These are phyloP conservation scores for Eupristina koningsbergeri DNA, from an alignment of 1,140 invertebrate genomes.

Conservation along the genomic window DNA sequence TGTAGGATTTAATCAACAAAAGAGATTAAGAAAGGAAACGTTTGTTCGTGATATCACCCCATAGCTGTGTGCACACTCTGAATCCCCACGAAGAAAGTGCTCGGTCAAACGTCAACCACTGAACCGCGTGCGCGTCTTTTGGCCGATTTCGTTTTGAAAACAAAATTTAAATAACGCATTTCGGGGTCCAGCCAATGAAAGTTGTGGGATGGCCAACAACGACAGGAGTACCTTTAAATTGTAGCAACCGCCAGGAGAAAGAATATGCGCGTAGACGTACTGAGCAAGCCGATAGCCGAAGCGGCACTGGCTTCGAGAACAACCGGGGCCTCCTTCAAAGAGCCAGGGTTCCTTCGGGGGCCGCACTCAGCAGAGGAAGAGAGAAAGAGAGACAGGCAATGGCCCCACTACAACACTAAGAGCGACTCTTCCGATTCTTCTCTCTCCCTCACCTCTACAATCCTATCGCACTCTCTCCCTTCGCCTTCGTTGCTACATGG, in stretches of 20 bases:
- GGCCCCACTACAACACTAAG: conserved; percentile 27
- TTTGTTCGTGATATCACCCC: neutral
- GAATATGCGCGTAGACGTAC: conserved; percentile 30
- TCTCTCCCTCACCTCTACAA: too few species aligned
- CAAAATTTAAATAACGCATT: neutral
- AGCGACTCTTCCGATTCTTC: neutral
- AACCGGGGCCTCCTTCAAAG: conserved; percentile 8
- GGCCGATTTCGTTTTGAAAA: neutral
- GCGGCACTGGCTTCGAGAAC: conserved; percentile 44
- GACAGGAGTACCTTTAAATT: neutral
- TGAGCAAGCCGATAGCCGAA: conserved; percentile 20
- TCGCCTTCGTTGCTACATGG: too few species aligned
- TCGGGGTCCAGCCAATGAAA: neutral
- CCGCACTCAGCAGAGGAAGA: conserved; percentile 21
- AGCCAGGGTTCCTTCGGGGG: conserved; percentile 27
- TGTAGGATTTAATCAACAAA: neutral
- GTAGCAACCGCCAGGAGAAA: neutral
- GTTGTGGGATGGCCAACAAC: neutral
- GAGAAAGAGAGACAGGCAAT: conserved; percentile 40
- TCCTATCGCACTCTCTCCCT: neutral
- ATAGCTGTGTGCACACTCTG: neutral
- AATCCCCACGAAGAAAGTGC: neutral
- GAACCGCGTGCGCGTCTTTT: neutral
- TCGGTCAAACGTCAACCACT: neutral
- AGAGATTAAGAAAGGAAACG: neutral